A percentile compares a stretch with the other conserved stretches of the same genome.
Conservation (phyloP, 1,140 invertebrate genomes). For the Apis dorsata region DNA sequence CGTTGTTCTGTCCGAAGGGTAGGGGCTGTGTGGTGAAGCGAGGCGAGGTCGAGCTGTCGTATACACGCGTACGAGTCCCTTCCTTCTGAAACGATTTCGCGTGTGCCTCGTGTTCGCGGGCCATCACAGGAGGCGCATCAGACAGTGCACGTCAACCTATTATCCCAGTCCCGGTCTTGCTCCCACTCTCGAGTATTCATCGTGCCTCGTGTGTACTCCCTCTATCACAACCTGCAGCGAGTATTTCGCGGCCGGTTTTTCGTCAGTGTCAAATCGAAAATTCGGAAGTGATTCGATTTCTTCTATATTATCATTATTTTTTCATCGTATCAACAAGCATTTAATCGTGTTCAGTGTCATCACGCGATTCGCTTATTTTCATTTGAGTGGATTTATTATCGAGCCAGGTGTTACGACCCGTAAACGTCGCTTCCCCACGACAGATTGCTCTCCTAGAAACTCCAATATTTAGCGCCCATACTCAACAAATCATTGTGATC, state of each 20-base stretch:
- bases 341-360: background rate
- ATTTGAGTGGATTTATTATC: conserved; percentile 20
- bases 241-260: conserved; percentile 42
- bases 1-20: conserved; percentile 38
- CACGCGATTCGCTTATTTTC: conserved; percentile 9
- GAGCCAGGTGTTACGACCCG: conserved; percentile 36
- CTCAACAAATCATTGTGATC: no score
- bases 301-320: background rate
- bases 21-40: conserved; percentile 33
- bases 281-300: conserved; percentile 12
- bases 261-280: conserved; percentile 27
- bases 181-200: conserved; percentile 36
- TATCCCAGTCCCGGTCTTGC: conserved; percentile 36
- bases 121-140: conserved; percentile 46
- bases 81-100: conserved; percentile 52
- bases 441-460: background rate
- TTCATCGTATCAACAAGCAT: background rate
- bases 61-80: conserved; percentile 48
- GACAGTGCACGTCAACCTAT: conserved; percentile 49
- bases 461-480: background rate
- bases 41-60: conserved; percentile 56
- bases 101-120: conserved; percentile 46
- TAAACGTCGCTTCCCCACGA: background rate
- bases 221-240: conserved; percentile 44
- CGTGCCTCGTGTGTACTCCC: conserved; percentile 46